These are phyloP conservation scores for Hylaeus anthracinus DNA, from an alignment of 1,140 invertebrate species.

Conservation along the genomic window DNA sequence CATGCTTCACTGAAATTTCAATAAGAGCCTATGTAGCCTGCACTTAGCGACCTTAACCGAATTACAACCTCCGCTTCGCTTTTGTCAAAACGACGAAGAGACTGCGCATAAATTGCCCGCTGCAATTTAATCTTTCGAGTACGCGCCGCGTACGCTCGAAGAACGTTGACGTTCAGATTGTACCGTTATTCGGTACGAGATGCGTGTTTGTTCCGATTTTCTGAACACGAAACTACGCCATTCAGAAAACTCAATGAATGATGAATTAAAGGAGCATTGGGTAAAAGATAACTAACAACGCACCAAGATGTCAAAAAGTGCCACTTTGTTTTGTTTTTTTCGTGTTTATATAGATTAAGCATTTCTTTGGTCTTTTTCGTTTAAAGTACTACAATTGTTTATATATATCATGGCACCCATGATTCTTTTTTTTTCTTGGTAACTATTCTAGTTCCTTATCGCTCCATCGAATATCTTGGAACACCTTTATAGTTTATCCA, in stretches of 20 bases:
- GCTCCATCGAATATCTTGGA: slow-evolving; percentile 13
- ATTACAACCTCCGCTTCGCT: slow-evolving; percentile 54
- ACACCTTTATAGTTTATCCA: slow-evolving; percentile 29
- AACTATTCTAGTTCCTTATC: slow-evolving; percentile 1
- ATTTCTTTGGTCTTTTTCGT: no score
- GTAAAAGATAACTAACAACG: no score
- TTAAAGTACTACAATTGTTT: no score
- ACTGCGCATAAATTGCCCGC: slow-evolving; percentile 39
- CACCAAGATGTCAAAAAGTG: no score
- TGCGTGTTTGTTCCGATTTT: not conserved
- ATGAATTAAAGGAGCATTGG: no score
- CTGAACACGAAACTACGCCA: not conserved
- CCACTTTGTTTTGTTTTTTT: no score
- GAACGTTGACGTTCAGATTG: not conserved
- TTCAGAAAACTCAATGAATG: not conserved
- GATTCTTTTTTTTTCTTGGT: not conserved
- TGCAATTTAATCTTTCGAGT: slow-evolving; percentile 35
- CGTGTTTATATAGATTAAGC: no score
- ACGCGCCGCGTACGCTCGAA: slow-evolving; percentile 6
- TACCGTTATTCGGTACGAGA: not conserved
- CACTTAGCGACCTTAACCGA: slow-evolving; percentile 60
- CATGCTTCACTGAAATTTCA: slow-evolving; percentile 42
- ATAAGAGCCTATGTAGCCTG: slow-evolving; percentile 27
- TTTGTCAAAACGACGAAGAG: slow-evolving; percentile 39
- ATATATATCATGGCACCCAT: no score